phyloP scores from a whole-genome alignment of 1,140 invertebrate species.

The Hylaeus anthracinus region DNA sequence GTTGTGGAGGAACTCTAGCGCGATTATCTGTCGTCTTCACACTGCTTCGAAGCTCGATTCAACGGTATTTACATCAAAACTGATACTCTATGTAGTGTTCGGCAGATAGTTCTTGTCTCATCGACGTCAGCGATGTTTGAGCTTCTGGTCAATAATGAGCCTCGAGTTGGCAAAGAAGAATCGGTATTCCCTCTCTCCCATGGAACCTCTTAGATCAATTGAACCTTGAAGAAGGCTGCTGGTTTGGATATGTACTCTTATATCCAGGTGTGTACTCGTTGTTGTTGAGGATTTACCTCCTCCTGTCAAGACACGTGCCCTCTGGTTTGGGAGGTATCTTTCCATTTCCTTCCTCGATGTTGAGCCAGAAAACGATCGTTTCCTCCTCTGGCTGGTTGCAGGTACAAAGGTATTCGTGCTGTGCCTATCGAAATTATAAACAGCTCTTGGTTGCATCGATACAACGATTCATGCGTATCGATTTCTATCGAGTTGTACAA shows the following conservation, averaged over 20 bases:
- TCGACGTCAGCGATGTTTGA: conserved; percentile 5
- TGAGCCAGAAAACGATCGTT: conserved; percentile 62
- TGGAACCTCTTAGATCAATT: background rate
- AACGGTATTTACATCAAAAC: conserved; percentile 12
- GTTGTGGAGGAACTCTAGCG: background rate
- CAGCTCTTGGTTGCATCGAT: conserved; percentile 58
- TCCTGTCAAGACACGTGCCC: conserved; percentile 73
- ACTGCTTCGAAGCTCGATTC: background rate
- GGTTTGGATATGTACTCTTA: conserved; percentile 44
- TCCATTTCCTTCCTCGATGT: conserved; percentile 64
- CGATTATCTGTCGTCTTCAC: background rate
- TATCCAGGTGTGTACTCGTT: conserved; percentile 74
- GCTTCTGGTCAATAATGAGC: conserved; percentile 2
- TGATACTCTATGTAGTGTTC: conserved; percentile 11
- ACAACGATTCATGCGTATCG: conserved; percentile 51
- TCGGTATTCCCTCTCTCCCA: background rate
- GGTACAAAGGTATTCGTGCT: conserved; percentile 70
- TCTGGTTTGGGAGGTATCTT: conserved; percentile 52
- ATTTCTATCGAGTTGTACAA: conserved; percentile 16
- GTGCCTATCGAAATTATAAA: conserved; percentile 71
- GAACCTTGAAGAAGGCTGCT: background rate
- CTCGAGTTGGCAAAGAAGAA: background rate
- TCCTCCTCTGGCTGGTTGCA: conserved; percentile 65
- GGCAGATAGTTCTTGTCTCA: background rate
- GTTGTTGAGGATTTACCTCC: conserved; percentile 60